These are phyloP conservation scores for Yponomeuta sedellus DNA, from an alignment of 2,888 invertebrate genomes.

Conservation along the genomic window DNA sequence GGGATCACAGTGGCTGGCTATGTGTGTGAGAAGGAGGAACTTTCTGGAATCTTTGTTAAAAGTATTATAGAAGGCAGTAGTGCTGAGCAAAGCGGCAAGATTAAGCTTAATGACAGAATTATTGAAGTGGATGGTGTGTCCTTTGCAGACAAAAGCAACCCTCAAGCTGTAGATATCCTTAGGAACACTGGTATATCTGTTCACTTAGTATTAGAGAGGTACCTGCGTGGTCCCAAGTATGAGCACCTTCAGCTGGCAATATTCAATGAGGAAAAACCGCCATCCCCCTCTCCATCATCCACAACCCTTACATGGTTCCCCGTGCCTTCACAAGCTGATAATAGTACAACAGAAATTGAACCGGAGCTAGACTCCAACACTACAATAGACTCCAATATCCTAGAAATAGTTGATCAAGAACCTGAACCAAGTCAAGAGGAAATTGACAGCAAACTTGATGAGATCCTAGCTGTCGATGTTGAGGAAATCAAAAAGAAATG, in stretches of 20 bases:
- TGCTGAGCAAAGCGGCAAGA: conserved; percentile 93
- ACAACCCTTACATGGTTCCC: conserved; percentile 91
- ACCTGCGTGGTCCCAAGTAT: conserved; percentile 93
- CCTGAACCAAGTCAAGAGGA: conserved; percentile 72
- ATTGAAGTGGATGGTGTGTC: conserved; percentile 95
- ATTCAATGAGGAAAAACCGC: conserved; percentile 75
- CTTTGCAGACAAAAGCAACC: conserved; percentile 94
- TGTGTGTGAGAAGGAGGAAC: conserved; percentile 97
- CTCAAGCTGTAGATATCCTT: conserved; percentile 96
- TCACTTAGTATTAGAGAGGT: conserved; percentile 92
- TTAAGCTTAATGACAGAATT: conserved; percentile 97
- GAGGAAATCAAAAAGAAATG: conserved; percentile 87
- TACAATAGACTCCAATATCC: conserved; percentile 85
- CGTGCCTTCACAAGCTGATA: conserved; percentile 81
- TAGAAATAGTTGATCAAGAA: conserved; percentile 72
- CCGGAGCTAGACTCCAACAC: conserved; percentile 88
- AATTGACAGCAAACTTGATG: conserved; percentile 67
- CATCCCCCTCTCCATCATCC: conserved; percentile 85
- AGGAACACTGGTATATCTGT: conserved; percentile 95
- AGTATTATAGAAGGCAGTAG: conserved; percentile 98
- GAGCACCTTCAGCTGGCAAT: conserved; percentile 94
- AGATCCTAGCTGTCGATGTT: conserved; percentile 70
- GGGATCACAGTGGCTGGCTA: conserved; percentile 98
- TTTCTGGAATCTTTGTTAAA: conserved; percentile 99
- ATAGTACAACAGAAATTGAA: conserved; percentile 80